Base-by-base conservation (phyloP, 2,113 vertebrate genomes). In the Hemiscyllium ocellatum region DNA sequence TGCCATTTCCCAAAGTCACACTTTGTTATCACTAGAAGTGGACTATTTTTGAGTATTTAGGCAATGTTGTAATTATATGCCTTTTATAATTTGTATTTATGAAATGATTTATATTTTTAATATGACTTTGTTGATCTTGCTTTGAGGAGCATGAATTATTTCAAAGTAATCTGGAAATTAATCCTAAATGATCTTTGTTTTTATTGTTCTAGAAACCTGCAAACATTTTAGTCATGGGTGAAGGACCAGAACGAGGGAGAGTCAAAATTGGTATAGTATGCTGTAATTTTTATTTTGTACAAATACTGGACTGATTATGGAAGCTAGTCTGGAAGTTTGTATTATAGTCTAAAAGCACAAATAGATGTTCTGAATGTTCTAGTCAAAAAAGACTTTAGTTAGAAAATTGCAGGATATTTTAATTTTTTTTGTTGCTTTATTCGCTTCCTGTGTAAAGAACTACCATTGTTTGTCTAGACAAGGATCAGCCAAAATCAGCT, bases 201-300 rank as follows among this genome's bases (percentile, higher is more conserved):
- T 98, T 98, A 97, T 97, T 97, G 97, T 97, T 97, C 97, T 98
- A 99, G 99, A 99, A 99, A 99, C 99, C 99, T 98, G 99, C 99
- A 96, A 99, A 99, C 97, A 99, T 99, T 98, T 98, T 99, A 98
- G 99, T 99, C 97, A 99, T 99, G 99, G 99, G 99, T 97, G 99
- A 99, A 98, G 99, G 99, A 97, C 99, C 99, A 96, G 99, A 99
- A 97, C 98, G 99, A 98, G 99, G 99, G 97, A 98, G 99, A 98
- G 99, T 99, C 98, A 99, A 99, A 98, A 99, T 99, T 97, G 99
- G 99, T 99, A 98, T 33, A 72, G 52, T 87, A 69, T 78, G 69
- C 20, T 76, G 56, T 47, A 68, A 37, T 42, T 94, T 72, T 93
- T n/a, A 19, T 95, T 42, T 61, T 96, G 33, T 47, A 17, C 33